Evolutionary conservation across 2,113 vertebrate species (phyloP), one percentile per base, ranked within the genome.

Genomic region (Pholis gunnellus): DNA sequence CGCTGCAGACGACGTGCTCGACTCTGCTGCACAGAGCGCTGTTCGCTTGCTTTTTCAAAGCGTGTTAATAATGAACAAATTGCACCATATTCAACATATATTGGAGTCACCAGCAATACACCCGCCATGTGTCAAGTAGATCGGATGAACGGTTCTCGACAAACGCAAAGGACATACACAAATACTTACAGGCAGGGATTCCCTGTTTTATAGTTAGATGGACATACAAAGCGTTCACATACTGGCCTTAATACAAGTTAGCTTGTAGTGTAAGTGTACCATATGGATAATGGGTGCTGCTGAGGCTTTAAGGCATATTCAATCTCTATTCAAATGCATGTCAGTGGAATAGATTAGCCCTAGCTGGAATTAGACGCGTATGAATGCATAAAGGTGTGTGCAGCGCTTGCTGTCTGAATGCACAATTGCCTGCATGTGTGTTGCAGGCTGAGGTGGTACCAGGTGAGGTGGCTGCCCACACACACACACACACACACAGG

Each of bases 381-480:
- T 82, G 87, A 75, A 57, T 87, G 84, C 67, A 82, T 75, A 72
- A 83, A 87, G 71, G 84, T 90, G 76, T 70, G 78, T 82, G 84
- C 57, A 78, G 57, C 67, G 66, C n/a, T 56, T 84, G 61, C 78
- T 85, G 82, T 91, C 54, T 90, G 86, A 86, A 89, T 79, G 87
- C 82, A 94, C 82, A 92, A 91, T 90, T 89, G 87, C 70, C 75
- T 89, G 67, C 60, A 75, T 88, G 79, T 79, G 70, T 72, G 79
- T 80, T 91, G 83, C 81, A 87, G 90, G 88, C 84, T 80, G 74
- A 91, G 84, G 73, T 91, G 89, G 89, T 93, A 91, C 85, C 93
- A 94, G 94, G 92, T 94, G 93, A 95, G 88, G 83, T 90, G 88
- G 88, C 81, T 60, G 20, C 14, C 6, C 52, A 79, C 71, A 88